Base-by-base conservation (phyloP, 1,140 invertebrate genomes). In the Sitodiplosis mosellana region DNA sequence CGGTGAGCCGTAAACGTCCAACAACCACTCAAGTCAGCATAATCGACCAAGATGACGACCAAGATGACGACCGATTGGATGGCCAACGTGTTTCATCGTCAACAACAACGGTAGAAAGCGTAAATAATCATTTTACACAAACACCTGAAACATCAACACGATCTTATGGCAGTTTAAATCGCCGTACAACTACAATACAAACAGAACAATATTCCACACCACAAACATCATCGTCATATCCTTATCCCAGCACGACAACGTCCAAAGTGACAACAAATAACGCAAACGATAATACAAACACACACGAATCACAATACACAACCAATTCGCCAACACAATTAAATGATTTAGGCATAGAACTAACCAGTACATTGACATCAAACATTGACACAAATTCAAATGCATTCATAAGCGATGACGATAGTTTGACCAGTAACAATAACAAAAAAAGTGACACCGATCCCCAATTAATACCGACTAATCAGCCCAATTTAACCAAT, bases 81-180 rank as follows among this genome's bases (percentile, higher is more conserved):
- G 27, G 4, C 27, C 3, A 27, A 5, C 27, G 27, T 5, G 3
- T 5, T 27, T 27, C 27, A 27, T 27, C 27, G 10, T 10, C 27
- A 27, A 27, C 27, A 27, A 27, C 27, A 27, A 27, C 27, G 27
- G 27, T 27, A 27, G 27, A 27, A 27, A 27, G 27, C 27, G 27
- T 27, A 27, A 27, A 27, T 27, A 27, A 27, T 27, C 27, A 27
- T 27, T 40, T 54, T 50, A 48, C 44, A 49, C 47, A 49, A 46
- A 52, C 45, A 49, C 20, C 55, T 37, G 45, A 57, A 49, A 54
- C 52, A 45, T 56, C 53, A 11, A 61, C 53, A 56, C 54, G 53
- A 54, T 65, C 54, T 49, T 64, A 64, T 40, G 56, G 57, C 50
- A 63, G 54, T 52, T 58, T 63, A 52, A 58, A 55, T 48, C 61